Percentiles rank a stretch among this genome's conserved stretches.
Conservation (phyloP, 2,888 invertebrate species). For the Drosophila kuntzei region DNA sequence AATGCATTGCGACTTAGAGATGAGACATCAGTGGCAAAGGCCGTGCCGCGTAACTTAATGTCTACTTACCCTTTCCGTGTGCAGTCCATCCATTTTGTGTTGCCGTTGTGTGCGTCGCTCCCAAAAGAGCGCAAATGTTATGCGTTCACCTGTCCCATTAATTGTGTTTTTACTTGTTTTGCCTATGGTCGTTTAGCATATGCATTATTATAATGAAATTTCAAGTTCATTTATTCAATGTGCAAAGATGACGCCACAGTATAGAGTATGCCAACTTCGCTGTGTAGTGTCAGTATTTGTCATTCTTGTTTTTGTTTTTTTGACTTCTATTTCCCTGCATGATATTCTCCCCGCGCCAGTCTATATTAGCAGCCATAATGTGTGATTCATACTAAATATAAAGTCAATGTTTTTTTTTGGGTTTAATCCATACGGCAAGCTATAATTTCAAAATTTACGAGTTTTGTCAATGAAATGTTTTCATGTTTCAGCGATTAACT, state of each 20-base stretch:
- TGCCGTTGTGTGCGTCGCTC: not conserved
- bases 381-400: conserved; percentile 72
- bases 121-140: conserved; percentile 14
- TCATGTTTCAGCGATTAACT: conserved; percentile 21
- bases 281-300: conserved; percentile 2
- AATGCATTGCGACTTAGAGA: conserved; percentile 50
- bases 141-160: not conserved
- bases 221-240: conserved; percentile 4
- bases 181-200: too few relatives aligned
- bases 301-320: conserved; percentile 59
- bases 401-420: conserved; percentile 62
- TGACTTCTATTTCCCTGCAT: conserved; percentile 18
- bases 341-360: not conserved
- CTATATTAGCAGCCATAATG: conserved; percentile 28
- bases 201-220: not conserved
- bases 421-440: conserved; percentile 47
- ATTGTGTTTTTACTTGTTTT: not conserved
- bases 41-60: conserved; percentile 62
- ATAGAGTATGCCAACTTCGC: conserved; percentile 56
- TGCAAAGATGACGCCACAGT: not conserved
- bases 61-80: conserved; percentile 48
- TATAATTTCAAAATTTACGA: conserved; percentile 37
- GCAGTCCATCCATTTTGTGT: conserved; percentile 6
- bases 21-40: conserved; percentile 59
- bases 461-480: conserved; percentile 37